Evolutionary conservation across 2,888 invertebrate genomes (phyloP).

Genomic region (Tillus elongatus): DNA sequence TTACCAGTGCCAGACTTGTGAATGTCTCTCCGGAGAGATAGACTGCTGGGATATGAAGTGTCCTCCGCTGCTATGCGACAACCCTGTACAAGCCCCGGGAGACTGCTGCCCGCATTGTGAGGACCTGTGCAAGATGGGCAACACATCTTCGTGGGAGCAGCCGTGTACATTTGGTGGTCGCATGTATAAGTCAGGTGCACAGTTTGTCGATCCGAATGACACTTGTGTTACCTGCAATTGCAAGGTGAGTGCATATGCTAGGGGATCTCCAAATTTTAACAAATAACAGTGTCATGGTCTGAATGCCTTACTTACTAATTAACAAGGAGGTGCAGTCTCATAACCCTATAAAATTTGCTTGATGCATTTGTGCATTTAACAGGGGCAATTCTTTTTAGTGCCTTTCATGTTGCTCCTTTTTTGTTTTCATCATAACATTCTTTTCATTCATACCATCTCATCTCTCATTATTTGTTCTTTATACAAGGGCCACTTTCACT

Average conservation of each 20-base stretch:
- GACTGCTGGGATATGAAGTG: constrained; percentile 86
- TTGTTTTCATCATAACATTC: too few relatives aligned
- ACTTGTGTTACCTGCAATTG: constrained; percentile 65
- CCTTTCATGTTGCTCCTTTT: constrained; percentile 27
- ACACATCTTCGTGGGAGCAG: constrained; percentile 40
- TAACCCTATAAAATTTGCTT: too few relatives aligned
- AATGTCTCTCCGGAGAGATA: constrained; percentile 81
- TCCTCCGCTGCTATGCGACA: constrained; percentile 57
- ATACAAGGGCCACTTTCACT: too few relatives aligned
- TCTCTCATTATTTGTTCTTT: too few relatives aligned
- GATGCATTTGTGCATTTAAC: too few relatives aligned
- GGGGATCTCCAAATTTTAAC: too few relatives aligned
- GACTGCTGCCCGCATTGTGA: constrained; percentile 66
- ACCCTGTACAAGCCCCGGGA: constrained; percentile 53
- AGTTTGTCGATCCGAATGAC: constrained; percentile 52
- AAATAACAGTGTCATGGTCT: constrained; percentile 25
- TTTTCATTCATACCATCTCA: too few relatives aligned
- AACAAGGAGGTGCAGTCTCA: constrained; percentile 23
- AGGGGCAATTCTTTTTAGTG: too few relatives aligned
- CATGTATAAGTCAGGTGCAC: constrained; percentile 50
- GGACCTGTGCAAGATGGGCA: constrained; percentile 41
- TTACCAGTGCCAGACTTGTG: constrained; percentile 86
- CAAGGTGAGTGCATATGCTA: constrained; percentile 50
- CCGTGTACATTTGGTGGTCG: constrained; percentile 55
- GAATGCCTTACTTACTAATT: constrained; percentile 28